A percentile compares a stretch with the other conserved stretches of the same genome.
These are phyloP conservation scores for Phyllostomus discolor DNA, from an alignment of 2,113 vertebrate species.

Conservation along the genomic window DNA sequence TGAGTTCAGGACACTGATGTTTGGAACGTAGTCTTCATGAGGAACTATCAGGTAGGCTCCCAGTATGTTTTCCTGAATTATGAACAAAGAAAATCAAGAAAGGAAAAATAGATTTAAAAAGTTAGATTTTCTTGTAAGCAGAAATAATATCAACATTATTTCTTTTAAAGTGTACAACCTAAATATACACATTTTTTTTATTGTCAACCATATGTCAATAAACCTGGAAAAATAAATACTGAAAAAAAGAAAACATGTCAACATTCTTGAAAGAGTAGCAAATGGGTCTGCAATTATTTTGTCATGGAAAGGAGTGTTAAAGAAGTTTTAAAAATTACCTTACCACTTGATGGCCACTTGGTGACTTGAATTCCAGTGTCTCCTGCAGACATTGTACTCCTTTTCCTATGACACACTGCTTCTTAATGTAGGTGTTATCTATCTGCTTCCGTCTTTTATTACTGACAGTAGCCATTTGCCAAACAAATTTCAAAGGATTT, in stretches of 20 bases:
- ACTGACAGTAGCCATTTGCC: background rate
- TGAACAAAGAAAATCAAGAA: background rate
- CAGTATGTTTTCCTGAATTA: background rate
- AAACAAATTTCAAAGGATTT: background rate
- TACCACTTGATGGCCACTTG: background rate
- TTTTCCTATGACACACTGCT: background rate
- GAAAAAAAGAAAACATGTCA: background rate
- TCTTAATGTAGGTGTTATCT: background rate
- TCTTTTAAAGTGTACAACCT: background rate
- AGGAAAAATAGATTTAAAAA: background rate
- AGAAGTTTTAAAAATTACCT: background rate
- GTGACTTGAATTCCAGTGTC: background rate
- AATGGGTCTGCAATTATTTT: background rate
- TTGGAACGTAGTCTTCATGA: background rate
- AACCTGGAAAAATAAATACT: background rate
- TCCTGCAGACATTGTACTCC: background rate
- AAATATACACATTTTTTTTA: background rate
- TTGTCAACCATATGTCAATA: background rate
- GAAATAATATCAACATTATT: background rate
- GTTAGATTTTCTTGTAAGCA: background rate
- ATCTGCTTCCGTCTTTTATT: background rate
- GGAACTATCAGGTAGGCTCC: background rate
- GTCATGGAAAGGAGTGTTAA: background rate
- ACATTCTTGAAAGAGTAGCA: background rate
- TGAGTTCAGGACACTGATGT: background rate